A percentile compares a stretch with the other conserved stretches of the same genome.
phyloP scores from a whole-genome alignment of 2,888 invertebrate genomes.

The Papilio demoleus region DNA sequence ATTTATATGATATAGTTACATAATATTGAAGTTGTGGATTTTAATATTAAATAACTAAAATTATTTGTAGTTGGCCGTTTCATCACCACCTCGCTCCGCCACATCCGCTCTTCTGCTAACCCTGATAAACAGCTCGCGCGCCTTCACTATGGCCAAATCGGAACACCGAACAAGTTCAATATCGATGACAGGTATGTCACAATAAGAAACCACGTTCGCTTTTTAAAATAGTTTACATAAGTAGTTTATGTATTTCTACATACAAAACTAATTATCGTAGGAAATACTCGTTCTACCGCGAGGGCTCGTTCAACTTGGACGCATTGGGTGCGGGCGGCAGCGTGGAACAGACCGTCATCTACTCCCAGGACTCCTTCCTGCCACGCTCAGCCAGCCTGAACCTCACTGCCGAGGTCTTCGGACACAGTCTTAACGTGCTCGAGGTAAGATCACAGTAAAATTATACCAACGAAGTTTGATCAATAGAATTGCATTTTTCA shows the following conservation, averaged over 20 bases:
- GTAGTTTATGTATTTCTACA: background rate
- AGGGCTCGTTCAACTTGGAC: constrained; percentile 88
- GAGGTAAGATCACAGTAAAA: constrained; percentile 77
- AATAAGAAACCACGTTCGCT: too few relatives aligned
- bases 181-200: constrained; percentile 87
- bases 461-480: background rate
- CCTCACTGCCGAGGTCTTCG: constrained; percentile 90
- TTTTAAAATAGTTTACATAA: too few relatives aligned
- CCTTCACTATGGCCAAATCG: constrained; percentile 80
- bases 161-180: constrained; percentile 81
- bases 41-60: background rate
- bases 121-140: constrained; percentile 86
- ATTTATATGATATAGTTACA: too few relatives aligned
- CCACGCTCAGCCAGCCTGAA: constrained; percentile 89
- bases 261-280: constrained; percentile 59
- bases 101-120: constrained; percentile 90
- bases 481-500: background rate
- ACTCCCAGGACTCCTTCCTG: constrained; percentile 91
- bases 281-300: constrained; percentile 91
- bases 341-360: constrained; percentile 89
- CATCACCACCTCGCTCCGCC: constrained; percentile 91
- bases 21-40: too few relatives aligned
- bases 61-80: constrained; percentile 93
- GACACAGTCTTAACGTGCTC: constrained; percentile 89
- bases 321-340: constrained; percentile 88